Conservation (phyloP, 2,888 invertebrate genomes). For the Helicoverpa assulta region DNA sequence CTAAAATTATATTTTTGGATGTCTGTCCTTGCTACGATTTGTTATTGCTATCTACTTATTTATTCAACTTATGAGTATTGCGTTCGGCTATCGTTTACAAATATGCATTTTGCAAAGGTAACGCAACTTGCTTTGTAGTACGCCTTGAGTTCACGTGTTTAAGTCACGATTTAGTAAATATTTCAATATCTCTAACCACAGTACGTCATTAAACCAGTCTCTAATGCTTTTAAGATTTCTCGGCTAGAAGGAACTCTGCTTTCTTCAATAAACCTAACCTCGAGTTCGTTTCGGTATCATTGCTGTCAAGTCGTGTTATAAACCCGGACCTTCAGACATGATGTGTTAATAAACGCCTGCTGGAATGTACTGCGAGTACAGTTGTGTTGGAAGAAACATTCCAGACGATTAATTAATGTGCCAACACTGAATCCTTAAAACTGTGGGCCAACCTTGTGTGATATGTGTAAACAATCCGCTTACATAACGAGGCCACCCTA, state of each 20-base stretch:
- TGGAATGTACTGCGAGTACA: constrained; percentile 1
- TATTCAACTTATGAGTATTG: neutral
- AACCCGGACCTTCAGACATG: neutral
- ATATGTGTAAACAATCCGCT: constrained; percentile 77
- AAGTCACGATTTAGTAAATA: constrained; percentile 42
- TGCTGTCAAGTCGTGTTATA: neutral
- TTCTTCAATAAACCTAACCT: constrained; percentile 38
- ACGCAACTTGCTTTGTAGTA: constrained; percentile 22
- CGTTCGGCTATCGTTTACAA: constrained; percentile 5
- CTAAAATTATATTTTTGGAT: constrained; percentile 8
- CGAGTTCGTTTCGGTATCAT: neutral
- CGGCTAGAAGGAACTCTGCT: constrained; percentile 28
- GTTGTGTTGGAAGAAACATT: constrained; percentile 22
- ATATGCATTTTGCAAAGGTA: constrained; percentile 28
- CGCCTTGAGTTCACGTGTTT: constrained; percentile 31
- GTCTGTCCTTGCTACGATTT: neutral
- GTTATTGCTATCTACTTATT: neutral
- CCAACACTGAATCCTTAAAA: constrained; percentile 57
- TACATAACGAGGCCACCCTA: constrained; percentile 79
- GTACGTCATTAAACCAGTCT: constrained; percentile 42
- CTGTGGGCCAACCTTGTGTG: constrained; percentile 74
- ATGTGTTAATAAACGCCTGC: neutral
- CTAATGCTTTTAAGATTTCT: constrained; percentile 43
- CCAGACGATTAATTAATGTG: constrained; percentile 24
- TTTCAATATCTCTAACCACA: constrained; percentile 51